Evolutionary conservation across 2,113 vertebrate species (phyloP), one percentile per base, ranked within the genome.

Genomic region (Arenaria interpres): DNA sequence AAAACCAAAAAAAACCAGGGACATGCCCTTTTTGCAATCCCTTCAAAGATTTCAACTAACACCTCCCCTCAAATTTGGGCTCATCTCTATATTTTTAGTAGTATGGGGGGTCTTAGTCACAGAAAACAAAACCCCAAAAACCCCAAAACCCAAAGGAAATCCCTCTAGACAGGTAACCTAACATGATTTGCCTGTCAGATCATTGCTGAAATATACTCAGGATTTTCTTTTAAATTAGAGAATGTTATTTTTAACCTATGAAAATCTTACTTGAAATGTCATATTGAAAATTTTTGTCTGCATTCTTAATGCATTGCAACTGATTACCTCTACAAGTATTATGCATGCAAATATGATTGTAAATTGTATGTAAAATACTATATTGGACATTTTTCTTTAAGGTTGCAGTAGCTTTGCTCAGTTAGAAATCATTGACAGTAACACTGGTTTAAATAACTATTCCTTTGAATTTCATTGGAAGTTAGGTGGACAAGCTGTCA

Each of bases 11-110:
- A 51, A 88, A 53, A 46, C 1, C 27, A 71, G 51, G 30, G 13
- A 37, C 7, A 39, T 0, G 0, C 4, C 23, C 18, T 60, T 72
- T 67, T 88, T 83, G 73, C 35, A n/a, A 12, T 6, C 18, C 7
- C 17, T 63, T 83, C 46, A 87, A 43, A 72, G 30, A 43, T 75
- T 79, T 68, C 16, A 88, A 27, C 8, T 39, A 72, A 85, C 4
- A 25, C n/a, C 24, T 18, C 24, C 1, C 9, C 14, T 7, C 4
- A 66, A 57, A n/a, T 4, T 32, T 35, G 60, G 24, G 13, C 7
- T 66, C 10, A 10, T 79, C 22, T 84, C 21, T 77, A 0, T 51
- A 9, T 87, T 77, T 92, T 82, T 39, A 63, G 37, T 12, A 54
- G 7, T 14, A 33, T 14, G 7, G 33, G 2, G 5, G 2, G 5